Evolutionary conservation across 2,113 vertebrate species (phyloP), one percentile per base, ranked within the genome.

Genomic region (Vombatus ursinus): DNA sequence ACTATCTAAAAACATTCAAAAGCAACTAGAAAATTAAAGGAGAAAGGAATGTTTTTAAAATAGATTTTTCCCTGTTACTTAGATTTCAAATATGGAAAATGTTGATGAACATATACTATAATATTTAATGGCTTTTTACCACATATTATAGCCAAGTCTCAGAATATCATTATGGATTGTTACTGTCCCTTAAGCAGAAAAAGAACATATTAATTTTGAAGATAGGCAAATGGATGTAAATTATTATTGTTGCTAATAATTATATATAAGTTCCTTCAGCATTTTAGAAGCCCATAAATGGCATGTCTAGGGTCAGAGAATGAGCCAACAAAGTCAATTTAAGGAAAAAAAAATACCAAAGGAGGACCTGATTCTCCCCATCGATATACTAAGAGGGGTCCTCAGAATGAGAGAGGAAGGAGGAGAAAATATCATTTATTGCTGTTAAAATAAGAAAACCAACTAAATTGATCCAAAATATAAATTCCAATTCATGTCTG

Each of bases 181-280:
- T 44, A 44, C n/a, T 44, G 2, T 84, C 19, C 16, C 68, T 84
- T 49, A n/a, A 22, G 50, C 37, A 91, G 92, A 93, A 96, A 84
- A 95, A 6, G 23, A 94, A 95, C 90, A 50, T 92, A 93, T 96
- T 96, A 92, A 96, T 96, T 96, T 96, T 96, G 92, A 90, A 93
- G 89, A 93, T 47, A 49, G 14, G 52, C 22, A 84, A 96, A 93
- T 90, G 89, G 23, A 96, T 97, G 96, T 53, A 94, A 96, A 93
- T 95, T 93, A 89, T 31, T 48, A 47, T 92, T 91, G 51, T 48
- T 96, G 52, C 84, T 91, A 94, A 93, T 96, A 95, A 93, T 93
- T 92, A 48, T 96, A 97, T 96, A 97, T 95, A 91, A 92, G 96
- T 89, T 96, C 94, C 90, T 61, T 77, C 14, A 23, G 3, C 26